Conservation (phyloP, 1,140 invertebrate genomes). For the Procambarus clarkii region DNA sequence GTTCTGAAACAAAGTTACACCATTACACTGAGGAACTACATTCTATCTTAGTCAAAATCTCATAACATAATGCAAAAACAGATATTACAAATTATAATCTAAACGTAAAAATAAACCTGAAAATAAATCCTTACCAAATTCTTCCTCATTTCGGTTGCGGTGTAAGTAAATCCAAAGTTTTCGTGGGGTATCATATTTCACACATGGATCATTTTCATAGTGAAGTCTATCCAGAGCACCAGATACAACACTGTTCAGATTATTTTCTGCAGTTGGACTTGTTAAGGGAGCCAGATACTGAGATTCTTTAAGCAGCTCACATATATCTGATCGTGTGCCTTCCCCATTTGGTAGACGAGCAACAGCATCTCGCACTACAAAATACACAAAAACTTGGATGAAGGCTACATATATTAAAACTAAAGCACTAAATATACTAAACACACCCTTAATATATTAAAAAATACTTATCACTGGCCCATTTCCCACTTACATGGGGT, state of each 20-base stretch:
- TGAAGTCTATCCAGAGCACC: slow-evolving; percentile 92
- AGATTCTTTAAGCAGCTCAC: slow-evolving; percentile 88
- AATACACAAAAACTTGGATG: not conserved
- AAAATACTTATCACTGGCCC: not conserved
- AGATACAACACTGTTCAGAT: slow-evolving; percentile 88
- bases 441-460: not conserved
- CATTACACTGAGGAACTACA: not conserved
- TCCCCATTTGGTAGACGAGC: slow-evolving; percentile 95
- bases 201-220: slow-evolving; percentile 92
- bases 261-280: slow-evolving; percentile 81
- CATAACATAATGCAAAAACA: slow-evolving; percentile 70
- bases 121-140: slow-evolving; percentile 80
- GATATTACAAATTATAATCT: too few relatives aligned
- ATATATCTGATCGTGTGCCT: slow-evolving; percentile 93
- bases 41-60: not conserved
- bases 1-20: slow-evolving; percentile 71
- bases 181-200: slow-evolving; percentile 90
- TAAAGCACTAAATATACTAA: not conserved
- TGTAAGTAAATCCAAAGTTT: slow-evolving; percentile 95
- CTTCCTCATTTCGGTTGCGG: slow-evolving; percentile 84
- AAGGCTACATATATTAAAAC: too few relatives aligned
- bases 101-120: not conserved
- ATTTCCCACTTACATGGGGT: too few relatives aligned
- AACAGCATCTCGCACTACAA: slow-evolving; percentile 89
- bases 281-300: slow-evolving; percentile 87